Evolutionary conservation across 2,888 invertebrate species (phyloP), one percentile per base, ranked within the genome.

Genomic region (Tiliacea aurago): DNA sequence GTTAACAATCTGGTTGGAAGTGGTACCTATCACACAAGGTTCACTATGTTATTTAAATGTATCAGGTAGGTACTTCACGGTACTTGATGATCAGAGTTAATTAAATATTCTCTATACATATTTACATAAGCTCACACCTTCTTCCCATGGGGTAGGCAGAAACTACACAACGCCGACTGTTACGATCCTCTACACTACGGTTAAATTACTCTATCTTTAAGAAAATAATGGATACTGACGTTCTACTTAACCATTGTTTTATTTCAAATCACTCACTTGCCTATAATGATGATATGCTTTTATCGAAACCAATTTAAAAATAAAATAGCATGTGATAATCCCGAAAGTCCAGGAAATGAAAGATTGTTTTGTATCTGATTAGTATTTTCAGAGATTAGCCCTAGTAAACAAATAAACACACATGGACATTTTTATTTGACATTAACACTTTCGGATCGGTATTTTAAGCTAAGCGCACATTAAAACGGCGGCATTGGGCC

Each of bases 121-220:
- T 7, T 7, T 41, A 41, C 1, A 51, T 51, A 11, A n/a, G 11
- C 10, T 51, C n/a, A 23, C 4, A 11, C n/a, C 11, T 51, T 11
- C n/a, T n/a, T 51, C 51, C 4, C 10, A 51, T 51, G 51, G n/a
- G n/a, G n/a, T n/a, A n/a, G 4, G n/a, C 11, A 51, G 51, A 51
- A 51, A 51, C n/a, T n/a, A 51, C 51, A 51, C 11, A n/a, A 23
- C 13, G 5, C 11, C 11, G n/a, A 10, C n/a, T 5, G 51, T 10
- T 13, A 51, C n/a, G 51, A 13, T n/a, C 51, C 51, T 51, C 51
- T 0, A 51, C 10, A n/a, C n/a, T 23, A n/a, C 7, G 28, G 4
- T 70, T 49, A 11, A 65, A 55, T 64, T 53, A 61, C 33, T 65
- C 28, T 61, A 49, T 70, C 45, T 49, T 70, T 33, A 76, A 49